Evolutionary conservation across 2,888 invertebrate genomes (phyloP), one percentile per base, ranked within the genome.

Genomic region (Zaprionus obscuricornis): DNA sequence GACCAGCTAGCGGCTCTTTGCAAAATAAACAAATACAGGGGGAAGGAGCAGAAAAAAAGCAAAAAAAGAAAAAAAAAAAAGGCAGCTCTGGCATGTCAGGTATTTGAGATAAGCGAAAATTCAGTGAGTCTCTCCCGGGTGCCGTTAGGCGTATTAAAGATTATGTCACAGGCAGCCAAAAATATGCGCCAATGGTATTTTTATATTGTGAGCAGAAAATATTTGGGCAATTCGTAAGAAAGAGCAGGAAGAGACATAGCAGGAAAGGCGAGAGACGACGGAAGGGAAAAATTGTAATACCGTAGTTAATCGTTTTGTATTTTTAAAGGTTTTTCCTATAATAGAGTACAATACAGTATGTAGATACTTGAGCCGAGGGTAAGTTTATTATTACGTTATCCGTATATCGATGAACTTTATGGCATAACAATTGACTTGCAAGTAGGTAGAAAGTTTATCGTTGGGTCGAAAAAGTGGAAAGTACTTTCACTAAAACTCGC

Each of bases 101-200:
- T 72, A 72, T 69, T 29, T 40, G 20, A 72, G 68, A 69, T 69
- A 69, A 69, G 68, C 49, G 51, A 22, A 27, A 24, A 36, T 47
- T 58, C 29, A 27, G 37, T 17, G 11, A n/a, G 11, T 7, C 17
- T 34, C 13, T n/a, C n/a, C 13, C 1, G 34, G 27, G 39, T 16
- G 49, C 47, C 40, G 54, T 54, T 51, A 10, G 39, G 22, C 42
- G 49, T 56, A 72, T 66, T 66, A 69, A 72, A 69, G 67, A 69
- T 72, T 66, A 56, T 69, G 69, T 57, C 62, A 62, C 56, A 62
- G 65, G 20, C 59, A 57, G 52, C 62, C 72, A 43, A 52, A 74
- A 77, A 66, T 66, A 66, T 60, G 59, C 37, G 49, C 18, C 49
- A 62, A 56, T 34, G 67, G 72, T 72, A 69, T 69, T 71, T 69